Evolutionary conservation across 2,888 invertebrate genomes (phyloP).

Genomic region (Pomacea canaliculata): DNA sequence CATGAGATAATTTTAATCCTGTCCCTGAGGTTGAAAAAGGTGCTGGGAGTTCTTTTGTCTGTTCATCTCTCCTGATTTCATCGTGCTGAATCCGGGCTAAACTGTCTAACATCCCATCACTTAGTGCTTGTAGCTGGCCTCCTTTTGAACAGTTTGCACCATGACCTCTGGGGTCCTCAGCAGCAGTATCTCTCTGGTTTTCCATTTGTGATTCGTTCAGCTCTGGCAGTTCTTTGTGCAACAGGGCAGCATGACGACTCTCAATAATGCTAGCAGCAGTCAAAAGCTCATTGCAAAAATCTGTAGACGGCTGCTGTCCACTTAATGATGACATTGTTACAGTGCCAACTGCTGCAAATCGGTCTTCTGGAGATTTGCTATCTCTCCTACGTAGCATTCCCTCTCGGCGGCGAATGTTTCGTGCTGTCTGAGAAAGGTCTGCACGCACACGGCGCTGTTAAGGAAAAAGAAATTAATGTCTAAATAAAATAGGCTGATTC

Average conservation of each 20-base stretch:
- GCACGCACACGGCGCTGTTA: constrained; percentile 33
- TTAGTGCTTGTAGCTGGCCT: too few species aligned
- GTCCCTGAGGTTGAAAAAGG: too few species aligned
- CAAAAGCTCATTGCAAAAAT: constrained; percentile 36
- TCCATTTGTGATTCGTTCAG: background rate
- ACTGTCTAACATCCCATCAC: too few species aligned
- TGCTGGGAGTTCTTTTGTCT: too few species aligned
- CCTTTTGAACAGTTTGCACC: too few species aligned
- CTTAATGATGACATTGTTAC: constrained; percentile 1
- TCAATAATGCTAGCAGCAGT: constrained; percentile 39
- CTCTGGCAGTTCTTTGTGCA: background rate
- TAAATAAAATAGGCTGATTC: background rate
- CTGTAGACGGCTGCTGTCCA: constrained; percentile 5
- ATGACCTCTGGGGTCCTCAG: too few species aligned
- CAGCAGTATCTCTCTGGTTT: too few species aligned
- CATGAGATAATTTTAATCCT: too few species aligned
- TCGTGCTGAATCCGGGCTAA: too few species aligned
- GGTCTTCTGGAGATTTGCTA: constrained; percentile 13
- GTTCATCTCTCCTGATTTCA: too few species aligned
- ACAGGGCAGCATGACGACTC: constrained; percentile 13
- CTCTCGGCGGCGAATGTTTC: constrained; percentile 34
- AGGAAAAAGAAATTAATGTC: background rate
- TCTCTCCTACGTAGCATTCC: constrained; percentile 20
- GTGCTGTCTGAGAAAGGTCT: constrained; percentile 35
- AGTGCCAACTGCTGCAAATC: constrained; percentile 22